These are phyloP conservation scores for Cyclophora punctaria DNA, from an alignment of 2,888 invertebrate species.

Conservation along the genomic window DNA sequence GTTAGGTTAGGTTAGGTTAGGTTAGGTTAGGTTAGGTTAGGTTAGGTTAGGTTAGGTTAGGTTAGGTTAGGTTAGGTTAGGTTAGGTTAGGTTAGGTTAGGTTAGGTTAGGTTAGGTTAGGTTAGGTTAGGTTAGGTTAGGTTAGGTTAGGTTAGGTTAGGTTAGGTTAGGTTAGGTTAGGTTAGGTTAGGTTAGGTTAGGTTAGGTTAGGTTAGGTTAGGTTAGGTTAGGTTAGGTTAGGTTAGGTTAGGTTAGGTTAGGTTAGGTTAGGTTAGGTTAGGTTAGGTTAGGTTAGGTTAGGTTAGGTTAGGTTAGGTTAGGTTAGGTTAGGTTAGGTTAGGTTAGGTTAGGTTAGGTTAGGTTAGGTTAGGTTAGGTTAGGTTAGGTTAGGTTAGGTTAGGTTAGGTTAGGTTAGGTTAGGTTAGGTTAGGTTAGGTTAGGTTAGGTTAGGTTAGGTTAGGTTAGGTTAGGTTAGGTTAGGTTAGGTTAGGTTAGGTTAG, in stretches of 20 bases:
- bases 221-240: background rate
- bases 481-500: slow-evolving; percentile 12
- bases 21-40: slow-evolving; percentile 12
- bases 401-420: slow-evolving; percentile 12
- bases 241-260: slow-evolving; percentile 2
- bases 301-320: slow-evolving; percentile 12
- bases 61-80: slow-evolving; percentile 12
- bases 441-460: slow-evolving; percentile 10
- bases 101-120: slow-evolving; percentile 5
- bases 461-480: slow-evolving; percentile 9
- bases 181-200: slow-evolving; percentile 10
- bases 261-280: slow-evolving; percentile 4
- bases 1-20: slow-evolving; percentile 11
- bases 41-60: slow-evolving; percentile 13
- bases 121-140: slow-evolving; percentile 5
- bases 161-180: slow-evolving; percentile 7
- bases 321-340: slow-evolving; percentile 9
- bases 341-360: slow-evolving; percentile 10
- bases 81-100: slow-evolving; percentile 4
- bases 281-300: slow-evolving; percentile 15
- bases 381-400: slow-evolving; percentile 11
- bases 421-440: slow-evolving; percentile 12
- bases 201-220: slow-evolving; percentile 6
- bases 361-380: slow-evolving; percentile 10
- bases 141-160: slow-evolving; percentile 4